Percentiles rank a stretch among this genome's conserved stretches.
These are phyloP conservation scores for Paragorgia papillata DNA, from an alignment of 92 coral and sea anemone species.

Conservation along the genomic window DNA sequence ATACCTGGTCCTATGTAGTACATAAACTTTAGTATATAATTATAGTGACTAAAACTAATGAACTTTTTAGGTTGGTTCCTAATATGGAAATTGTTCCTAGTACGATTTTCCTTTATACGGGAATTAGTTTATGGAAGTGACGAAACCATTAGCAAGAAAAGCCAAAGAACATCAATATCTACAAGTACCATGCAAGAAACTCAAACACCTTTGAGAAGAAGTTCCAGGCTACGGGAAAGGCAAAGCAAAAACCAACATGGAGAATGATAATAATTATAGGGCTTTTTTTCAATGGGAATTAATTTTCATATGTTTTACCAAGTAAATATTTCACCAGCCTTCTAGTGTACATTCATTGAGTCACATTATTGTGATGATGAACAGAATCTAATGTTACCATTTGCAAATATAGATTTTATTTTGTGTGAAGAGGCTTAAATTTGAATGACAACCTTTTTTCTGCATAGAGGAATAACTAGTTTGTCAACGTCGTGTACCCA, in stretches of 20 bases:
- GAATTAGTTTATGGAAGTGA: conserved; percentile 91
- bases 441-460: too few relatives aligned
- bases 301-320: background rate
- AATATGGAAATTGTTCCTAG: conserved; percentile 96
- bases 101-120: conserved; percentile 85
- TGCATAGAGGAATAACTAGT: too few relatives aligned
- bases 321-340: background rate
- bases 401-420: too few relatives aligned
- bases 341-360: too few relatives aligned
- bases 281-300: background rate
- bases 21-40: too few relatives aligned
- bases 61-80: conserved; percentile 78
- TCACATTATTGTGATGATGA: too few relatives aligned
- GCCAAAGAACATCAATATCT: conserved; percentile 43
- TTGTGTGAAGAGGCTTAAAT: too few relatives aligned
- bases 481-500: too few relatives aligned
- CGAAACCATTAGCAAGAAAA: conserved; percentile 63
- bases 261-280: background rate
- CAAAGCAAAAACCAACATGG: conserved; percentile 46
- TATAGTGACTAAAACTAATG: too few relatives aligned
- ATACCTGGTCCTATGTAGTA: too few relatives aligned
- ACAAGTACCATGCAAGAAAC: conserved; percentile 25
- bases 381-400: too few relatives aligned
- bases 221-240: conserved; percentile 63
- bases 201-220: conserved; percentile 76